phyloP scores from a whole-genome alignment of 1,140 invertebrate species.

The Callitettix versicolor region DNA sequence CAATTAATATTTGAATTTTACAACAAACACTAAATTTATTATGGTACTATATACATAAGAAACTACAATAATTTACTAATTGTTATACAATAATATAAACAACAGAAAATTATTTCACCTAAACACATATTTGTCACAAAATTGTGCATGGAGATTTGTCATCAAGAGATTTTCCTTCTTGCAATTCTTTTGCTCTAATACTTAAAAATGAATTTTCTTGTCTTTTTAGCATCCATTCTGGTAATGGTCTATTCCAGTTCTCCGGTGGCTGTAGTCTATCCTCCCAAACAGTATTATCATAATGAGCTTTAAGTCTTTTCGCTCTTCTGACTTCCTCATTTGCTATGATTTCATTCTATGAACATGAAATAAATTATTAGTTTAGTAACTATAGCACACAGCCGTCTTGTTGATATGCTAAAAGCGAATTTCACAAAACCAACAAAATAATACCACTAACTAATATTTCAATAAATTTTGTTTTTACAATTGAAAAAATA shows the following conservation, averaged over 20 bases:
- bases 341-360: slow-evolving; percentile 52
- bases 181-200: slow-evolving; percentile 48
- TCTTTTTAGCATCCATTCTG: slow-evolving; percentile 55
- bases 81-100: too few relatives aligned
- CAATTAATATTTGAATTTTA: too few relatives aligned
- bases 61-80: too few relatives aligned
- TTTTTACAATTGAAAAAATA: not conserved
- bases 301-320: slow-evolving; percentile 50
- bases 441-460: not conserved
- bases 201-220: slow-evolving; percentile 54
- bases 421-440: not conserved
- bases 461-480: not conserved
- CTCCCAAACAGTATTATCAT: slow-evolving; percentile 65
- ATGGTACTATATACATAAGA: too few relatives aligned
- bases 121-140: not conserved
- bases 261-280: slow-evolving; percentile 58
- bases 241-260: slow-evolving; percentile 68
- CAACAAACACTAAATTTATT: too few relatives aligned
- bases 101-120: not conserved
- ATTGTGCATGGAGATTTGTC: not conserved
- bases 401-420: too few relatives aligned
- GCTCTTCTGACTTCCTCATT: slow-evolving; percentile 56
- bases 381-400: not conserved
- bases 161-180: slow-evolving; percentile 26
- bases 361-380: slow-evolving; percentile 20